Evolutionary conservation across 1,140 invertebrate genomes (phyloP), one percentile per base, ranked within the genome.

Genomic region (Tenebrio molitor): DNA sequence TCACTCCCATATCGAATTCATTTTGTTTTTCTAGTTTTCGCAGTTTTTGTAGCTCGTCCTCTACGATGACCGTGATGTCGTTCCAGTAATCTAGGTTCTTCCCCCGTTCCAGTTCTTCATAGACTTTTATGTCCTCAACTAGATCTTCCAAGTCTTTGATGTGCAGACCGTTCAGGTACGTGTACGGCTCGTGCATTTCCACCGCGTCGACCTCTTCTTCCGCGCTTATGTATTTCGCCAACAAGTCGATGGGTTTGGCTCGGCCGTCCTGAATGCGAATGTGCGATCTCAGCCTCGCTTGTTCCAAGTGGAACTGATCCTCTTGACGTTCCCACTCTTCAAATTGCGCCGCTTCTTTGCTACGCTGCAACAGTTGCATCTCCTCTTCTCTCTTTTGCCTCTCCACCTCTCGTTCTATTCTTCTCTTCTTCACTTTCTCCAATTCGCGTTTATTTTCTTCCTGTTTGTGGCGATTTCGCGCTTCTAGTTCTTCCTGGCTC

Each of bases 111-210:
- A 95, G 81, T 84, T 95, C 92, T 79, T 94, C 93, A 81, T 95
- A 95, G 12, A 95, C 93, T 84, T 97, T 96, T 69, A 99, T 99
- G 83, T 99, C 98, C 78, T 96, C 97, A 2, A 99, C 86, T 0
- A 99, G 84, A 85, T 99, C 98, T 83, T 99, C 98, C n/a, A 99
- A 86, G 84, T 99, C 97, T 74, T 92, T 90, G 5, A 95, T 90
- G 2, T 93, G 92, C 19, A 99, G 84, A 1, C 97, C 97, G 82
- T 97, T 95, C 0, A 99, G 86, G 82, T 98, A 97, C 0, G 95
- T 95, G 79, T 98, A 99, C 0, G 98, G 97, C 83, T 99, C 97
- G 80, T 98, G 95, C 94, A 99, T 97, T 86, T 99, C 97, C 17
- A 98, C 92, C 1, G 95, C 93, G 83, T 95, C 93, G 25, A 95